Evolutionary conservation across 23 tunicate genomes (phyloP), one percentile per base, ranked within the genome.

Genomic region (Halocynthia aurantium): DNA sequence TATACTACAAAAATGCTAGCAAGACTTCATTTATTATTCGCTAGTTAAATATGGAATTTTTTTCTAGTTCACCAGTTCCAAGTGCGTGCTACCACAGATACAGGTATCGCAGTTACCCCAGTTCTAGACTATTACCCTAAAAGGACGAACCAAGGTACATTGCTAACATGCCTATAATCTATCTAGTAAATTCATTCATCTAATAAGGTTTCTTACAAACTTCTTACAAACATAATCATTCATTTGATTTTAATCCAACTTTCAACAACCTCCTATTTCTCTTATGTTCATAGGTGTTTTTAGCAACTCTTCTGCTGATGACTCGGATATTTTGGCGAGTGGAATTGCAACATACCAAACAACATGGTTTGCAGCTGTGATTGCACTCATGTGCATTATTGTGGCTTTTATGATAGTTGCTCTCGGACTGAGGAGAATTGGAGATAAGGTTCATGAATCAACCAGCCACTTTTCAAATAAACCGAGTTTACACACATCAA

Each of bases 51-150:
- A 31, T 31, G 4, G 44, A 31, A 0, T 31, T 31, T 40, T 40
- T 10, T 49, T 76, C 51, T 69, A 89, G 96, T 84, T 62, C 89
- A 89, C 68, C 69, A 81, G 55, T 89, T 89, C 52, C 61, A 77
- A 89, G 86, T 89, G 22, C 76, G 71, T 50, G 80, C 63, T 22
- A 69, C 77, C 72, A 84, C 96, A 50, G 86, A 84, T 78, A 80
- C 75, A 11, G 96, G 89, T 54, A 57, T 54, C 7, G 80, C 83
- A 5, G 19, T 72, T 12, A 57, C 84, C 40, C 89, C 89, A 18
- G 40, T 15, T 15, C 18, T 18, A 18, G 72, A 15, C 21, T 68
- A 68, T n/a, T 58, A 58, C 63, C 15, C 63, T 58, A 15, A 58
- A 58, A 58, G 63, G 17, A 13, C 4, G 63, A n/a, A 58, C 4